These are phyloP conservation scores for Caligus rogercresseyi DNA, from an alignment of 1,140 invertebrate species.

Conservation along the genomic window DNA sequence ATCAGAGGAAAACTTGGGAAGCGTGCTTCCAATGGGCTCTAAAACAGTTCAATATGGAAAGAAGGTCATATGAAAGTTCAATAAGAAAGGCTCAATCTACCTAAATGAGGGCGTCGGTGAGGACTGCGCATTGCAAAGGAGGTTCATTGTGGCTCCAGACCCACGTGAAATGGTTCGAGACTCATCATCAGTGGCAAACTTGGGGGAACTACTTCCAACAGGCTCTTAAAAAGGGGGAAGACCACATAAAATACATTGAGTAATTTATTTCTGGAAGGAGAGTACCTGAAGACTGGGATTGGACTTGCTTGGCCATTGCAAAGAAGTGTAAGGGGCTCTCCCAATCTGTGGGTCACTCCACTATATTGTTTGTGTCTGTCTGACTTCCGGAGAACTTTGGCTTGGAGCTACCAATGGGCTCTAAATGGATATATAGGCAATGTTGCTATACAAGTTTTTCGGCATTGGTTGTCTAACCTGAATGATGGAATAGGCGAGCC, in stretches of 20 bases:
- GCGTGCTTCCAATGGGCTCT: conserved; percentile 21
- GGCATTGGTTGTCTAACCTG: conserved; percentile 35
- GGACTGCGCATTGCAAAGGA: conserved; percentile 62
- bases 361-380: not conserved
- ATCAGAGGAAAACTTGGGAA: conserved; percentile 16
- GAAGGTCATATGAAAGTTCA: not conserved
- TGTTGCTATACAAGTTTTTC: too few species aligned
- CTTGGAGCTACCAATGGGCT: conserved; percentile 18
- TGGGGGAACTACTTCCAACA: conserved; percentile 44
- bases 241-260: too few species aligned
- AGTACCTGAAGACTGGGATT: conserved; percentile 10
- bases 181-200: conserved; percentile 47
- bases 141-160: conserved; percentile 37
- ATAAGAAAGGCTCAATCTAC: conserved; percentile 29
- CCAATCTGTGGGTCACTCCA: not conserved
- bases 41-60: too few species aligned
- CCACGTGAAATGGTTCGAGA: conserved; percentile 41
- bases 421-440: too few species aligned
- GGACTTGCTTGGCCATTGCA: conserved; percentile 19
- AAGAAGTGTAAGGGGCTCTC: conserved; percentile 3
- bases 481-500: conserved; percentile 47
- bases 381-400: conserved; percentile 18
- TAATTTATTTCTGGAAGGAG: too few species aligned
- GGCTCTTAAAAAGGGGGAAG: conserved; percentile 35
- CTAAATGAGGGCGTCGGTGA: conserved; percentile 47